phyloP scores from a whole-genome alignment of 1,140 invertebrate species.

The Brachionus asplanchnoidis region DNA sequence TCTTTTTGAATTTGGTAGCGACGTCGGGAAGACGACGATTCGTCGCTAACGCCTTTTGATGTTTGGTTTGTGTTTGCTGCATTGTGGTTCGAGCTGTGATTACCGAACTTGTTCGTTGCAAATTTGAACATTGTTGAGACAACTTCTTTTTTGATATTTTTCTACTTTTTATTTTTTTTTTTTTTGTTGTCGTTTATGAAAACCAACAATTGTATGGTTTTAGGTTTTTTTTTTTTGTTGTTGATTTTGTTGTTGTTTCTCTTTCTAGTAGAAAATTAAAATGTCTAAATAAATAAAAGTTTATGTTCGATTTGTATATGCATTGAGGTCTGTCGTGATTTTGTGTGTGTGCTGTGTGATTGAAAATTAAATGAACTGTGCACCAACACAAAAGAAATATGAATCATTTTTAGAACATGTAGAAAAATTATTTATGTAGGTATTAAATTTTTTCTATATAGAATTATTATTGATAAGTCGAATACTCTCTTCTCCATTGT shows the following conservation, averaged over 20 bases:
- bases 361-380: constrained; percentile 19
- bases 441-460: not conserved
- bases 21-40: not conserved
- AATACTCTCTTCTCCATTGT: not conserved
- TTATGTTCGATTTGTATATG: constrained; percentile 8
- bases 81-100: not conserved
- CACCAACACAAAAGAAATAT: not conserved
- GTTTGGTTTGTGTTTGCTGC: not conserved
- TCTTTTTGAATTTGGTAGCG: constrained; percentile 41
- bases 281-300: not conserved
- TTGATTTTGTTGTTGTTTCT: not conserved
- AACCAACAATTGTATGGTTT: not conserved
- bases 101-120: constrained; percentile 33
- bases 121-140: constrained; percentile 30
- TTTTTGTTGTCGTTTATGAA: not conserved
- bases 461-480: not conserved
- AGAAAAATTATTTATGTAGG: not conserved
- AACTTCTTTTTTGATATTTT: not conserved
- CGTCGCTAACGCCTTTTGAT: not conserved
- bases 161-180: not conserved
- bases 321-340: not conserved
- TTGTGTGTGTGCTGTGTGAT: not conserved
- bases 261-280: not conserved
- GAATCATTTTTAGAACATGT: not conserved
- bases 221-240: not conserved